phyloP scores from a whole-genome alignment of 2,797 vertebrate genomes.

The Falco columbarius region DNA sequence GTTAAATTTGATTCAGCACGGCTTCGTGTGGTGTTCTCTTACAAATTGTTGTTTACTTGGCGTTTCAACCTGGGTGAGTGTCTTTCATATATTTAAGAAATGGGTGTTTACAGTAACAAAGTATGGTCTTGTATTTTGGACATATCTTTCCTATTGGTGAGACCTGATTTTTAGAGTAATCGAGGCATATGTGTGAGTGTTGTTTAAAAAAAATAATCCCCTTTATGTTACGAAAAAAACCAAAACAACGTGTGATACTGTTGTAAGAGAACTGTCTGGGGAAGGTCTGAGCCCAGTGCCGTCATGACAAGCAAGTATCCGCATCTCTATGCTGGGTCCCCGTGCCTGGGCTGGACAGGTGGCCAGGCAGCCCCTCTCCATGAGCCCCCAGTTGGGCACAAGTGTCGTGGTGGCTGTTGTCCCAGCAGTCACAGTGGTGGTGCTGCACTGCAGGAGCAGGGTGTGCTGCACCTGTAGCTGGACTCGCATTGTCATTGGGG shows the following conservation, averaged over 20 bases:
- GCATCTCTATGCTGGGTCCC: rapidly evolving
- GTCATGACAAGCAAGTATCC: rapidly evolving
- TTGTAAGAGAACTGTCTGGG: background rate
- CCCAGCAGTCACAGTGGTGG: rapidly evolving
- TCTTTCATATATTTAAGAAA: background rate
- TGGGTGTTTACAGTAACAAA: background rate
- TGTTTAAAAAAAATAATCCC: background rate
- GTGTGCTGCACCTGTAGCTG: background rate
- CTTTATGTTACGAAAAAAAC: background rate
- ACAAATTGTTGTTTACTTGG: background rate
- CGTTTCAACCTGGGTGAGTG: background rate
- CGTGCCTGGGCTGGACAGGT: rapidly evolving
- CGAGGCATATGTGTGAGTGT: background rate
- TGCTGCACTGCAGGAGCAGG: background rate
- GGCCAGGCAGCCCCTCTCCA: background rate
- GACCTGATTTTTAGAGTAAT: background rate
- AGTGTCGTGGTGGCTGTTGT: rapidly evolving
- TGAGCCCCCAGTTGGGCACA: background rate
- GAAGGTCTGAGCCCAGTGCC: background rate
- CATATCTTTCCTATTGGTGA: background rate
- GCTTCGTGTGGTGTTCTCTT: background rate
- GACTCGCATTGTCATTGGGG: background rate
- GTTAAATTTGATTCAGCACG: background rate
- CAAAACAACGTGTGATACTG: background rate
- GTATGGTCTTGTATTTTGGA: background rate